Conservation (phyloP, 2,797 vertebrate genomes). For the Agapornis canus region DNA sequence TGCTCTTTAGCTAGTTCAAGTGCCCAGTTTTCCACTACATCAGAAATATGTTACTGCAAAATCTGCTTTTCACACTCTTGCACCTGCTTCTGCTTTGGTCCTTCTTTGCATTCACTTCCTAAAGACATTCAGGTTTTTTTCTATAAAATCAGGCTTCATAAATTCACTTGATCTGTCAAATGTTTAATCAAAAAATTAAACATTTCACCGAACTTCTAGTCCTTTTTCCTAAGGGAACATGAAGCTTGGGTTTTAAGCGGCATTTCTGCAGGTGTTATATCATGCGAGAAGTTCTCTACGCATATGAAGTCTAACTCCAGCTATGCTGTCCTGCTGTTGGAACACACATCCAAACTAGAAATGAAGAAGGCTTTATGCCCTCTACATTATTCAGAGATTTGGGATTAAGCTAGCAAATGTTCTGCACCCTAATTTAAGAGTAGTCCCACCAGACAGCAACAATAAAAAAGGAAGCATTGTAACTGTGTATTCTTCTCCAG, state of each 20-base stretch:
- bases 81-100: not conserved
- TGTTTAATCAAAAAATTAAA: not conserved
- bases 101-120: not conserved
- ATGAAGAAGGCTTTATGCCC: not conserved
- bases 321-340: not conserved
- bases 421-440: not conserved
- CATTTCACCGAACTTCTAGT: not conserved
- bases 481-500: not conserved
- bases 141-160: not conserved
- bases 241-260: not conserved
- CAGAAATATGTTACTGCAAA: not conserved
- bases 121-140: rapidly evolving
- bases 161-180: not conserved
- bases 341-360: not conserved
- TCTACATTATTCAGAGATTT: not conserved
- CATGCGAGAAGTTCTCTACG: not conserved
- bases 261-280: not conserved
- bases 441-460: not conserved
- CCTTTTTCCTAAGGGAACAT: not conserved
- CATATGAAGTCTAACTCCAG: not conserved
- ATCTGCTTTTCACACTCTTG: not conserved
- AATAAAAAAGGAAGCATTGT: not conserved
- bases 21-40: not conserved
- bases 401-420: not conserved
- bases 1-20: not conserved